phyloP scores from a whole-genome alignment of 2,888 invertebrate species.

The Cataglyphis livida region DNA sequence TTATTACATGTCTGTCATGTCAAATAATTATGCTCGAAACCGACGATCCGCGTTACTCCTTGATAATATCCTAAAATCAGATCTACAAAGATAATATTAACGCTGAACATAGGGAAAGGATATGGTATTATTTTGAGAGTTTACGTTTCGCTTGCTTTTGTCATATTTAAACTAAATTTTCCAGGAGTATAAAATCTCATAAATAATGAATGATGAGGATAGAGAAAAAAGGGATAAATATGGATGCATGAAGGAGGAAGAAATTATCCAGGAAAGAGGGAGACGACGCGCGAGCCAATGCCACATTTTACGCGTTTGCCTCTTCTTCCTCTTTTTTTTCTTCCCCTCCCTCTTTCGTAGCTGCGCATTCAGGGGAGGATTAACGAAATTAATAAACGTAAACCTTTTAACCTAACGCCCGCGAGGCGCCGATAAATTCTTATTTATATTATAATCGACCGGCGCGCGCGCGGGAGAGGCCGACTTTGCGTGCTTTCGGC shows the following conservation, averaged over 20 bases:
- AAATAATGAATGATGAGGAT: constrained; percentile 54
- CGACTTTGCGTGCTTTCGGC: constrained; percentile 40
- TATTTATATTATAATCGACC: constrained; percentile 83
- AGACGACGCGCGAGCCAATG: constrained; percentile 46
- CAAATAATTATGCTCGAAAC: constrained; percentile 14
- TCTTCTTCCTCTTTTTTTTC: not conserved
- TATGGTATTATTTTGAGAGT: not conserved
- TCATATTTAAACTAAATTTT: no score
- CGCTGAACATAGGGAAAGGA: not conserved
- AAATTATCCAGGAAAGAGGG: constrained; percentile 48
- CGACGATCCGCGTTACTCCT: not conserved
- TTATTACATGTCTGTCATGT: not conserved
- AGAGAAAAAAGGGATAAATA: constrained; percentile 30
- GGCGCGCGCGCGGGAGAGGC: constrained; percentile 58
- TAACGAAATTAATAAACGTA: constrained; percentile 84
- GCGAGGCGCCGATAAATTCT: constrained; percentile 81
- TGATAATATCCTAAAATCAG: not conserved
- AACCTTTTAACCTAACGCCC: constrained; percentile 83
- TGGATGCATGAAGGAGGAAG: constrained; percentile 35
- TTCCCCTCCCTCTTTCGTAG: constrained; percentile 30
- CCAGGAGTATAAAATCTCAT: constrained; percentile 34
- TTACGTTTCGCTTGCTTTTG: constrained; percentile 18
- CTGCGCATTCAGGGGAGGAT: constrained; percentile 69
- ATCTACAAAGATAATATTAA: not conserved
- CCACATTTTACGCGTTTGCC: constrained; percentile 44